Base-by-base conservation (phyloP, 1,140 invertebrate genomes). In the Drosophila obscura region DNA sequence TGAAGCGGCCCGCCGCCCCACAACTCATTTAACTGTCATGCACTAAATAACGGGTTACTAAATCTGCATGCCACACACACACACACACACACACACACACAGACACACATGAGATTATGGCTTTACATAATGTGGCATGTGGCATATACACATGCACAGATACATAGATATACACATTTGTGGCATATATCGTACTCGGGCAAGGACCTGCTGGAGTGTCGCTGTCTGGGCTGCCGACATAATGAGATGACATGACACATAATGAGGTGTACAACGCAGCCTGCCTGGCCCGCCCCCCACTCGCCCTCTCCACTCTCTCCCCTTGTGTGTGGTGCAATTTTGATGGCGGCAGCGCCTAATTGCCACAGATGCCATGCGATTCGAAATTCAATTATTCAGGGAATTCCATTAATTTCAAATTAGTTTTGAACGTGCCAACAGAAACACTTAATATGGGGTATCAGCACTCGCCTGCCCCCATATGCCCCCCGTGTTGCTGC, bases 351-450 rank as follows among this genome's bases (percentile, higher is more conserved):
- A 69, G 66, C 75, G 62, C 49, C 62, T 56, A 65, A 56, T 65
- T 65, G 62, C 73, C 35, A 77, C 60, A 77, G 68, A 77, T 80
- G 77, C 77, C 77, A 80, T 68, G 35, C 77, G 80, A 88, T 88
- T 89, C 84, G 81, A 77, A 39, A 88, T 88, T 88, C 83, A 88
- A 88, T 88, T 88, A 88, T 88, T 88, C 73, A 88, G 81, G 80
- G 84, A 88, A 88, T 88, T 88, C 87, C 83, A 88, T 88, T 88
- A 88, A 88, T 88, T 80, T 82, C 68, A 88, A 88, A 88, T 88
- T 88, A 88, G 84, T 80, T 39, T 39, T 83, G 79, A 74, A 83
- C 83, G 84, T 79, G 80, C 80, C 81, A 85, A 77, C 60, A 73
- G 80, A 68, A 77, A 84, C 81, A 84, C 80, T 84, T 77, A 76